These are phyloP conservation scores for Caradrina kadenii DNA, from an alignment of 2,888 invertebrate species.

Conservation along the genomic window DNA sequence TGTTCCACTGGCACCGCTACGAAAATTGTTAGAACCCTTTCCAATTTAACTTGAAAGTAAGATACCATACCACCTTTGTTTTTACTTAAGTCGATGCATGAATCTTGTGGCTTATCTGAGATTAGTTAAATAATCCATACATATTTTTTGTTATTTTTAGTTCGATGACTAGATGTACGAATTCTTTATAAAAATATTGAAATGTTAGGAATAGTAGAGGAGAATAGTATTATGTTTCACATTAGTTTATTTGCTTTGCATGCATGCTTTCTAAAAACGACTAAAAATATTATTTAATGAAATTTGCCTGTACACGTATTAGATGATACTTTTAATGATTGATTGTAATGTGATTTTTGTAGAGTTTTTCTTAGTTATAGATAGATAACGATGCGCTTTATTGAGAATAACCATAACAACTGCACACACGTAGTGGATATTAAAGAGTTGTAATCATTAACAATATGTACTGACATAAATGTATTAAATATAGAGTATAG, in stretches of 20 bases:
- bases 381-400: constrained; percentile 1
- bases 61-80: background rate
- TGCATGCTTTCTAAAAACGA: constrained; percentile 31
- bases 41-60: constrained; percentile 34
- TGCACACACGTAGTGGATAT: background rate
- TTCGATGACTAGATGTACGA: background rate
- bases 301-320: constrained; percentile 25
- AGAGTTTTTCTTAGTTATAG: constrained; percentile 15
- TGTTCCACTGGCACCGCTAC: constrained; percentile 32
- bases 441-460: background rate
- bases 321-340: constrained; percentile 1
- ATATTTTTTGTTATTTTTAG: background rate
- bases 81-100: constrained; percentile 1
- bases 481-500: background rate
- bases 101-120: background rate
- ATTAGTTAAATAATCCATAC: background rate
- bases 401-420: background rate
- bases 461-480: background rate
- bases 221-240: background rate
- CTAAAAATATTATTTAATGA: constrained; percentile 13
- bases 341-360: background rate
- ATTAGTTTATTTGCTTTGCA: constrained; percentile 15
- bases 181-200: background rate
- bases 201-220: background rate
- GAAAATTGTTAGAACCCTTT: constrained; percentile 29